Percentiles rank a stretch among this genome's conserved stretches.
phyloP scores from a whole-genome alignment of 2,797 vertebrate genomes.

The Alfaro cultratus region DNA sequence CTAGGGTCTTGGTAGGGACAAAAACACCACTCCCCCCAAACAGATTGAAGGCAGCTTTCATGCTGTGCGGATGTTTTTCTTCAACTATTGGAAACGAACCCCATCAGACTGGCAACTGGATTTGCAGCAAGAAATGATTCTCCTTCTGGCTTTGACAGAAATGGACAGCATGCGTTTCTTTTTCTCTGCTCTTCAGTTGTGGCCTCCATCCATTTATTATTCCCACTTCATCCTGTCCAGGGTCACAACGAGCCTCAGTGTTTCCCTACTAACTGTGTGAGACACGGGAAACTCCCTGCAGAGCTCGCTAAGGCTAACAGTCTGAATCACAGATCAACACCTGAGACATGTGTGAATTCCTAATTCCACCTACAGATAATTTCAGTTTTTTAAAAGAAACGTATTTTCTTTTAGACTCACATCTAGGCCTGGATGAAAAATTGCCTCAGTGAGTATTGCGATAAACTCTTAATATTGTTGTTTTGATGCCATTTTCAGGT shows the following conservation, averaged over 20 bases:
- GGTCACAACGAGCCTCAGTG: not conserved
- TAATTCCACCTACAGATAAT: not conserved
- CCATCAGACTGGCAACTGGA: not conserved
- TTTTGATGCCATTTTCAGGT: too few relatives aligned
- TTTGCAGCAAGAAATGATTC: not conserved
- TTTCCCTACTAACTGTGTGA: not conserved
- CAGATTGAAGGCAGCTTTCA: not conserved
- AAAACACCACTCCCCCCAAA: not conserved
- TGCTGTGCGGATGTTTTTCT: not conserved
- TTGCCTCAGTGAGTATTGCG: too few relatives aligned
- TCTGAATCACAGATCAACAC: not conserved
- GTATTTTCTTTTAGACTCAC: not conserved
- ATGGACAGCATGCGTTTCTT: not conserved
- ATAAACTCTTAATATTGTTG: too few relatives aligned
- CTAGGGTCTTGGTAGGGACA: too few relatives aligned
- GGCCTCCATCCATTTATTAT: not conserved
- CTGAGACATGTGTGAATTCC: not conserved
- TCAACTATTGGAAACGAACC: not conserved
- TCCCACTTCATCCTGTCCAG: not conserved
- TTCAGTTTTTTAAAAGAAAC: not conserved
- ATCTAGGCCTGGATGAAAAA: too few relatives aligned
- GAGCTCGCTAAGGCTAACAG: not conserved
- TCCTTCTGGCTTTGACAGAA: not conserved
- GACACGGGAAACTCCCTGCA: not conserved
- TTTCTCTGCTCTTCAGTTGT: not conserved